A percentile compares a stretch with the other conserved stretches of the same genome.
phyloP scores from a whole-genome alignment of 2,113 vertebrate species.

The Apodemus sylvaticus region DNA sequence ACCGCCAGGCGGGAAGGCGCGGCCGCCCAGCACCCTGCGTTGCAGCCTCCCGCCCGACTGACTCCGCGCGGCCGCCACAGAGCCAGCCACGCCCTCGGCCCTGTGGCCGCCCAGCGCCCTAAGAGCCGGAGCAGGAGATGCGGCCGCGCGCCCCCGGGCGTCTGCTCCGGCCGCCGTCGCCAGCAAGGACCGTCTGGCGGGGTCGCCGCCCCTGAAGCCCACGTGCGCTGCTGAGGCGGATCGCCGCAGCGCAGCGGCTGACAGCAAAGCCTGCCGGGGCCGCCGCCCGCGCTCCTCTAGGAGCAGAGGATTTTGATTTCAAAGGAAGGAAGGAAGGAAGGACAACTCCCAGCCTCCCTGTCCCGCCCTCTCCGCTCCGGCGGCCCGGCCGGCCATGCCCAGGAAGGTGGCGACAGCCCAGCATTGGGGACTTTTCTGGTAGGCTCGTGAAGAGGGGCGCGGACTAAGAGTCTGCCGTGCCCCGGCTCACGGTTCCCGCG shows the following conservation, averaged over 20 bases:
- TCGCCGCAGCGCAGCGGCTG: slow-evolving; percentile 23
- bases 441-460: slow-evolving; percentile 34
- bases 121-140: slow-evolving; percentile 68
- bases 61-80: slow-evolving; percentile 54
- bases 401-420: slow-evolving; percentile 71
- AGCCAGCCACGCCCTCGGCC: slow-evolving; percentile 81
- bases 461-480: slow-evolving; percentile 39
- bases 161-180: slow-evolving; percentile 26
- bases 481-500: slow-evolving; percentile 67
- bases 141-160: slow-evolving; percentile 13
- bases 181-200: slow-evolving; percentile 8
- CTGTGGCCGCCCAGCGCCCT: slow-evolving; percentile 66
- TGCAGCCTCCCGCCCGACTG: slow-evolving; percentile 27
- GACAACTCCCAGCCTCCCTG: slow-evolving; percentile 79
- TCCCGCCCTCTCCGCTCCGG: slow-evolving; percentile 72
- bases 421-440: slow-evolving; percentile 75
- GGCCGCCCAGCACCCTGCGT: slow-evolving; percentile 24
- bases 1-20: slow-evolving; percentile 57
- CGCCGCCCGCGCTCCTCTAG: slow-evolving; percentile 51
- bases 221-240: slow-evolving; percentile 65
- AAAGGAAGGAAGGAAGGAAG: slow-evolving; percentile 79
- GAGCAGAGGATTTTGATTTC: slow-evolving; percentile 75
- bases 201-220: slow-evolving; percentile 65
- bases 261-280: slow-evolving; percentile 52
- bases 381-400: slow-evolving; percentile 76